phyloP scores from a whole-genome alignment of 92 coral and sea anemone genomes.

The Umimayanthus chanpuru region DNA sequence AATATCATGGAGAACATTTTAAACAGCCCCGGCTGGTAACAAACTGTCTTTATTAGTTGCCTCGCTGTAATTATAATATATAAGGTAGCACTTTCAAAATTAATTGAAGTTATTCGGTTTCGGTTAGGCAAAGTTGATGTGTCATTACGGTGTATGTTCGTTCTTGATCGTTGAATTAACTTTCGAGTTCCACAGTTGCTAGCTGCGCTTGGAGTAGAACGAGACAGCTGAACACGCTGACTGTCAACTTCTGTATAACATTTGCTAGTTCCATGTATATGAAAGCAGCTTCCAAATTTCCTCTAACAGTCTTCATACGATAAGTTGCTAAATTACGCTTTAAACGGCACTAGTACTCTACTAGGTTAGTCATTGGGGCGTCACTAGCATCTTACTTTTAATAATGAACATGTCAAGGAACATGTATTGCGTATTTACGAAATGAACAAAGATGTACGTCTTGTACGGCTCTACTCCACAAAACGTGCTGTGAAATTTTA shows the following conservation, averaged over 20 bases:
- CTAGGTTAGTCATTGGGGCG: no score
- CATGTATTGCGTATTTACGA: no score
- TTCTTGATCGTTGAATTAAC: background rate
- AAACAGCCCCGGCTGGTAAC: background rate
- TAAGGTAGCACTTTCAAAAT: background rate
- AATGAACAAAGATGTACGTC: no score
- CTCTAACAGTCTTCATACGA: background rate
- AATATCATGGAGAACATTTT: background rate
- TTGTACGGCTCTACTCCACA: background rate
- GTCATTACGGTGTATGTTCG: background rate
- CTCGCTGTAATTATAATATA: background rate
- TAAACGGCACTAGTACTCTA: no score
- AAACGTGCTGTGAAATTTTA: background rate
- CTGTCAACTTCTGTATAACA: no score
- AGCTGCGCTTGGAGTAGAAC: no score
- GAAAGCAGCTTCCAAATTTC: background rate
- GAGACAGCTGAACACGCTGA: no score
- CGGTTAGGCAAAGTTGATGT: background rate
- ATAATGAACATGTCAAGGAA: no score
- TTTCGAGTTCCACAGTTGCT: background rate
- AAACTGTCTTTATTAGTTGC: no score
- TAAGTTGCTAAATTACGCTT: background rate
- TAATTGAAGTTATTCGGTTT: background rate
- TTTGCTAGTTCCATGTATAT: background rate
- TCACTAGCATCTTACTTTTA: no score